Base-by-base conservation (phyloP, 1,140 invertebrate genomes). In the Papilio polyxenes region DNA sequence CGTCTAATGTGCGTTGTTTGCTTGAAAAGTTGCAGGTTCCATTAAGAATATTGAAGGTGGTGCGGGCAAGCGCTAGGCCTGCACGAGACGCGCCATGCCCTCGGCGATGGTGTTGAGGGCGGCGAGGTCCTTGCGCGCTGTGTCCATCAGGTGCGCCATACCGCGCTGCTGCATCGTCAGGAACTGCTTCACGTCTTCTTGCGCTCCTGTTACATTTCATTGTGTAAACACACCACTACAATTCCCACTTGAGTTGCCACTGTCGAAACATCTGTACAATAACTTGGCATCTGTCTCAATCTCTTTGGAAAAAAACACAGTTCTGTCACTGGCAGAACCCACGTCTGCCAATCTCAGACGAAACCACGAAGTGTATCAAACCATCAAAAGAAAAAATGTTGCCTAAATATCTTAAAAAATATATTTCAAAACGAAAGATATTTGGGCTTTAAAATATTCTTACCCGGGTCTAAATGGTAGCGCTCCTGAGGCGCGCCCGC, bases 81-180 rank as follows among this genome's bases (percentile, higher is more conserved):
- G 83, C 5, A 94, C 92, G 8, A 94, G 89, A 0, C 87, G 86
- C 4, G 92, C 81, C 95, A 98, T 96, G 17, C 97, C 97, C 79
- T 97, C 96, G 83, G 97, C 96, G 44, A 98, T 98, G n/a, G 97
- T 96, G 93, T 97, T 97, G 49, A 98, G 94, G 80, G 97, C 96
- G 80, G 96, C 95, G 65, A 97, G 87, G 92, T 98, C 98, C 44
- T 96, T 95, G 84, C 97, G 97, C 31, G 98, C 96, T 1, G 98
- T 97, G 31, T 97, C 96, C 75, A 98, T 96, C 2, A 98, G 93
- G 85, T 98, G 97, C 62, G 96, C 95, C 95, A 98, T 97, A 0
- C 98, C 98, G 82, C 96, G 96, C 88, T 98, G 98, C 89, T 98
- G 97, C 95, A 98, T 96, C 31, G 95, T 95, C 69, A 98, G 90